Percentiles rank a stretch among this genome's conserved stretches.
These are phyloP conservation scores for Oenanthe melanoleuca DNA, from an alignment of 2,113 vertebrate genomes.

Conservation along the genomic window DNA sequence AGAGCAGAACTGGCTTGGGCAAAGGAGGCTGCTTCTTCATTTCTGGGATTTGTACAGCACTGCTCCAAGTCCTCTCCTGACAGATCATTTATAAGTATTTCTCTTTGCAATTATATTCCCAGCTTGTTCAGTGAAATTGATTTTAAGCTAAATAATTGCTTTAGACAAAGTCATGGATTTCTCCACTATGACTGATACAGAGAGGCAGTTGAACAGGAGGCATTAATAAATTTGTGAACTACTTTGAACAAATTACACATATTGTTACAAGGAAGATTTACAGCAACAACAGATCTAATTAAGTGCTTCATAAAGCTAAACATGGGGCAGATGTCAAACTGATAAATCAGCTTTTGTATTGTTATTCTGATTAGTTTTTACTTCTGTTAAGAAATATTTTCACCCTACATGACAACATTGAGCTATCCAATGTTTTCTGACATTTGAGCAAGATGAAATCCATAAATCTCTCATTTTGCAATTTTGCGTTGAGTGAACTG, in stretches of 20 bases:
- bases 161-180: neutral
- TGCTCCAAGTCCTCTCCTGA: neutral
- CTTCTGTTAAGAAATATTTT: neutral
- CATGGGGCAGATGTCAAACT: neutral
- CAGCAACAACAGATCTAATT: neutral
- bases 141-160: constrained; percentile 6
- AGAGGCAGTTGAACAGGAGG: neutral
- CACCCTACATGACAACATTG: neutral
- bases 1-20: neutral
- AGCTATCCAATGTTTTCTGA: neutral
- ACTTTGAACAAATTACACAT: neutral
- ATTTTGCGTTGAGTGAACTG: neutral
- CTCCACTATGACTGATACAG: neutral
- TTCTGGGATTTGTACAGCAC: neutral
- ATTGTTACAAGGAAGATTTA: neutral
- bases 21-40: neutral
- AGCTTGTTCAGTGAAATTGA: neutral
- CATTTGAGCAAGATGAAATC: neutral
- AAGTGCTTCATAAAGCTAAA: constrained; percentile 35
- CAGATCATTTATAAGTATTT: neutral
- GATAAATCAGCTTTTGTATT: neutral
- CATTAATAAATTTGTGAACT: neutral
- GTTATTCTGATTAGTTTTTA: neutral
- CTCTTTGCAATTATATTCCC: neutral
- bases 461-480: neutral